Percentiles rank a stretch among this genome's conserved stretches.
phyloP scores from a whole-genome alignment of 2,113 vertebrate genomes.

The Chrysemys picta region DNA sequence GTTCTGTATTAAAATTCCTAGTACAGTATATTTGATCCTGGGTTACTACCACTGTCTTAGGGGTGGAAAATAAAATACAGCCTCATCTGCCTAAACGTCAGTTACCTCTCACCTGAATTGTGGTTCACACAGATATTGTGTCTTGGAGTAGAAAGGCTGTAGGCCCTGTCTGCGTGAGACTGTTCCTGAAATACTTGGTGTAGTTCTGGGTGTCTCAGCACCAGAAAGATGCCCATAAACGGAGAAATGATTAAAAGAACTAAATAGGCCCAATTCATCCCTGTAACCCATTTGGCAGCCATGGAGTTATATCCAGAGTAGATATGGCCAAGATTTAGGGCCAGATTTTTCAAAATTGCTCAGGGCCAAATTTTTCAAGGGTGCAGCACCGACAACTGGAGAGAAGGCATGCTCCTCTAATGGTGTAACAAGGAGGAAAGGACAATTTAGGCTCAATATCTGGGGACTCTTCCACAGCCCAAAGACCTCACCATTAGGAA shows the following conservation, averaged over 20 bases:
- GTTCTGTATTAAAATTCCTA: not conserved
- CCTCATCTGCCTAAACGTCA: not conserved
- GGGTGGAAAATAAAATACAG: not conserved
- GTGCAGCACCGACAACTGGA: not conserved
- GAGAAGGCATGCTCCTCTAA: not conserved
- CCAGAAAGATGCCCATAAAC: not conserved
- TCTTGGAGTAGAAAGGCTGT: not conserved
- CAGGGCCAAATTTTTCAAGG: not conserved
- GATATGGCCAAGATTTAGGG: not conserved
- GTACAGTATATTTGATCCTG: not conserved
- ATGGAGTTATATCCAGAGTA: not conserved
- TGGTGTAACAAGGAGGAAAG: not conserved
- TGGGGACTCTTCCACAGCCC: conserved; percentile 63
- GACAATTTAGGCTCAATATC: conserved; percentile 14
- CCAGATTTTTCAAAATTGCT: not conserved
- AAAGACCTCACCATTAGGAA: conserved; percentile 56
- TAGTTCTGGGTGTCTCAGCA: not conserved
- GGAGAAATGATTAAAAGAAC: not conserved
- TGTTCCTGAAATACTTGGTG: not conserved
- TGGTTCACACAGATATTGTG: not conserved
- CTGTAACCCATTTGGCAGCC: not conserved
- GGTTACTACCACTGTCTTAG: not conserved
- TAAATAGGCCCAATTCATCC: not conserved
- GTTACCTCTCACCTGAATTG: not conserved
- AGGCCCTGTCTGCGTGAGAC: not conserved